Percentiles rank a stretch among this genome's conserved stretches.
Conservation (phyloP, 2,113 vertebrate species). For the Cygnus buccinator region DNA sequence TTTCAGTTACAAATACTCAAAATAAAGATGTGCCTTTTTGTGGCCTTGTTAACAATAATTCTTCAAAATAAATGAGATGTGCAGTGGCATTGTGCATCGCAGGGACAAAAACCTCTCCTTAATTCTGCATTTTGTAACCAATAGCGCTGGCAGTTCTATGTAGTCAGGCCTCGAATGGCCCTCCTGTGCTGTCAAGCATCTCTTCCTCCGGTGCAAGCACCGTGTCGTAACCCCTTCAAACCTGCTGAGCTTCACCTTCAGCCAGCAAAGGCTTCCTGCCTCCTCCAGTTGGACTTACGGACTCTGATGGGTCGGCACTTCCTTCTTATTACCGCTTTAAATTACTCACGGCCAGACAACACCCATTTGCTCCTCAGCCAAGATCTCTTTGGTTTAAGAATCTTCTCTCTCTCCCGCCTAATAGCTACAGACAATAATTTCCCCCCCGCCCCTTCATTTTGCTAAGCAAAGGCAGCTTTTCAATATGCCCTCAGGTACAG, state of each 20-base stretch:
- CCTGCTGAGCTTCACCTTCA: background rate
- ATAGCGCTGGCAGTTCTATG: background rate
- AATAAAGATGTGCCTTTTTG: background rate
- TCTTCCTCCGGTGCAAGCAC: background rate
- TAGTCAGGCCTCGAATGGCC: background rate
- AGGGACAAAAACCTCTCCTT: background rate
- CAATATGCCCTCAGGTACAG: fast-evolving
- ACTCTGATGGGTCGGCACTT: background rate
- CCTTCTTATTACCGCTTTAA: background rate
- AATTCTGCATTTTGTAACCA: background rate
- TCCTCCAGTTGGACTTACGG: background rate
- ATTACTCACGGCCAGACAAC: background rate
- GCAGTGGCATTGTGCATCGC: background rate
- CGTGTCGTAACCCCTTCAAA: background rate
- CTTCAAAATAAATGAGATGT: background rate
- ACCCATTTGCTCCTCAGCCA: background rate
- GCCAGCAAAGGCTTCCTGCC: background rate
- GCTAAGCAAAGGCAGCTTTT: background rate
- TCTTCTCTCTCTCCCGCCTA: background rate
- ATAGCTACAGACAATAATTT: background rate
- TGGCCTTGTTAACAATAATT: background rate
- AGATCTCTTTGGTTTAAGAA: background rate
- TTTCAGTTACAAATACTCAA: background rate
- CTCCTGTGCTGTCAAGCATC: background rate
- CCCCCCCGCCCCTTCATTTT: background rate